phyloP scores from a whole-genome alignment of 2,888 invertebrate genomes.

The Apotomis turbidana region DNA sequence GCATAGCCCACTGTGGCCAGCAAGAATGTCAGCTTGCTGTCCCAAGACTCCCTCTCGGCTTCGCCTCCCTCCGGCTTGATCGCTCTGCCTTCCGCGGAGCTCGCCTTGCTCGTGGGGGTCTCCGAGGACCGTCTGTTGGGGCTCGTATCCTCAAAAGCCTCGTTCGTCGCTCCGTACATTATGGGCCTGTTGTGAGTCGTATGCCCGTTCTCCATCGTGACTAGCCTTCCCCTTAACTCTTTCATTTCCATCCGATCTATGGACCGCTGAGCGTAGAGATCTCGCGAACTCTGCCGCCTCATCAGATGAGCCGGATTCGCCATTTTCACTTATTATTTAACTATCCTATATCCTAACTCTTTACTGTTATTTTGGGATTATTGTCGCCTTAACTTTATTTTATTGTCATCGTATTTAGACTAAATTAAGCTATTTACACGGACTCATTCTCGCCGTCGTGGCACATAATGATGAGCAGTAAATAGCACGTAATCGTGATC shows the following conservation, averaged over 20 bases:
- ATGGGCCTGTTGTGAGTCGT: slow-evolving; percentile 75
- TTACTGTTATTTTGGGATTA: slow-evolving; percentile 46
- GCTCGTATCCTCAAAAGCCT: slow-evolving; percentile 87
- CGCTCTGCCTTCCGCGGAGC: slow-evolving; percentile 86
- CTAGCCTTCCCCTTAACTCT: slow-evolving; percentile 91
- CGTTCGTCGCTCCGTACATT: slow-evolving; percentile 94
- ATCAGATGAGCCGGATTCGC: slow-evolving; percentile 96
- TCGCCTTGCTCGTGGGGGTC: slow-evolving; percentile 84
- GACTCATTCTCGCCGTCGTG: slow-evolving; percentile 70
- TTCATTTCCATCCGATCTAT: slow-evolving; percentile 94
- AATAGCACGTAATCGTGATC: slow-evolving; percentile 57
- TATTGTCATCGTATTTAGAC: slow-evolving; percentile 53
- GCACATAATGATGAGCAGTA: slow-evolving; percentile 69
- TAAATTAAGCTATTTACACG: slow-evolving; percentile 50
- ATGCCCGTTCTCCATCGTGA: slow-evolving; percentile 87
- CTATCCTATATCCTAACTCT: slow-evolving; percentile 23
- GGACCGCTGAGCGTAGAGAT: slow-evolving; percentile 91
- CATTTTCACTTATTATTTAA: slow-evolving; percentile 79
- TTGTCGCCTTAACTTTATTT: slow-evolving; percentile 50
- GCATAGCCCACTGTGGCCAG: slow-evolving; percentile 97
- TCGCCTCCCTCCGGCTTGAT: slow-evolving; percentile 89
- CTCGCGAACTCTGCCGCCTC: slow-evolving; percentile 94
- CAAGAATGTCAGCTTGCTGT: slow-evolving; percentile 95
- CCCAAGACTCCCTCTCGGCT: slow-evolving; percentile 95
- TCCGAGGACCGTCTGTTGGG: slow-evolving; percentile 72